These are phyloP conservation scores for Acrocephalus scirpaceus DNA, from an alignment of 2,797 vertebrate species.

Conservation along the genomic window DNA sequence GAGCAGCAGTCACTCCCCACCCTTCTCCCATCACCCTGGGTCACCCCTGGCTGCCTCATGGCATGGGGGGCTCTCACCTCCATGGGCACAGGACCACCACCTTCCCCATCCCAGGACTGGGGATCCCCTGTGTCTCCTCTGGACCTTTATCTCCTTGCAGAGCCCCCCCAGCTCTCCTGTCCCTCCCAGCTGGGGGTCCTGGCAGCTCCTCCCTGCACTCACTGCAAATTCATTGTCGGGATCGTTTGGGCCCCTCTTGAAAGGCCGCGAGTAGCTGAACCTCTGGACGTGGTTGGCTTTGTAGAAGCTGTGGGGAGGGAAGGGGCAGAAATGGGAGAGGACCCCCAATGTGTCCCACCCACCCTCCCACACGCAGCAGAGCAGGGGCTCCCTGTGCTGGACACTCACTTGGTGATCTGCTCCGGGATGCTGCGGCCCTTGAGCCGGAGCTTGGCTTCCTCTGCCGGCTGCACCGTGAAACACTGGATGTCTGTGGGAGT, in stretches of 20 bases:
- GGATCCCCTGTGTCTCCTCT: background rate
- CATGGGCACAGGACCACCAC: background rate
- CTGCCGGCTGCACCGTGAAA: conserved; percentile 55
- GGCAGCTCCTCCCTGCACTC: background rate
- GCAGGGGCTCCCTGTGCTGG: background rate
- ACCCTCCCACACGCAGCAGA: accelerated
- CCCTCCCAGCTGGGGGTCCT: background rate
- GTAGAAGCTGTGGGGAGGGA: conserved; percentile 49
- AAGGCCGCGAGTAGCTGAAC: conserved; percentile 67
- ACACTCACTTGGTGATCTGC: conserved; percentile 63
- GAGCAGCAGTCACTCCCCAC: background rate
- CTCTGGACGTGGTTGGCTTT: conserved; percentile 55
- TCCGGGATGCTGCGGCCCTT: conserved; percentile 49
- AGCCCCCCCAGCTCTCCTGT: accelerated
- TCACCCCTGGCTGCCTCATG: background rate
- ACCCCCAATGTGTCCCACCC: accelerated
- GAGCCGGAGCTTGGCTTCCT: conserved; percentile 9
- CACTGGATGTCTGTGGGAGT: conserved; percentile 67
- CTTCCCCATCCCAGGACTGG: accelerated
- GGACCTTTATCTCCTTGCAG: background rate
- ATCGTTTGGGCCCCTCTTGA: conserved; percentile 59
- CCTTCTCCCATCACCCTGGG: background rate
- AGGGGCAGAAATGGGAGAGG: background rate
- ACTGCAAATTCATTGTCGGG: conserved; percentile 69
- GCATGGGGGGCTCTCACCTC: background rate